Evolutionary conservation across 2,888 invertebrate genomes (phyloP), one percentile per base, ranked within the genome.

Genomic region (Drosophila greeni): DNA sequence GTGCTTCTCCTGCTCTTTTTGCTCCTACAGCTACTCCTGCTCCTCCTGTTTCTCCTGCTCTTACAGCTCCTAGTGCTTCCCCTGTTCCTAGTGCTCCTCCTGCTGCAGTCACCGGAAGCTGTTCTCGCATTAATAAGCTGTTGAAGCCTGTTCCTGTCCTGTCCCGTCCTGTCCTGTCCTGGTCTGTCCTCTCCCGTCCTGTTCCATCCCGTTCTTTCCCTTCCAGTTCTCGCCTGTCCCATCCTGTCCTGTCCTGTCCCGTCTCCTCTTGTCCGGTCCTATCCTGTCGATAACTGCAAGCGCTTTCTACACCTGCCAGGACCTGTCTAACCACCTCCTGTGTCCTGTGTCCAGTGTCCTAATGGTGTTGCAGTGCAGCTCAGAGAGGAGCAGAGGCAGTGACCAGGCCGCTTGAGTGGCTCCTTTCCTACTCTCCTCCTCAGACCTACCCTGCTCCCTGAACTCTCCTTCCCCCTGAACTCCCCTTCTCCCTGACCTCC

Each of bases 41-140:
- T n/a, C n/a, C n/a, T n/a, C n/a, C n/a, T n/a, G 12, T 20, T 39
- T n/a, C n/a, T n/a, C n/a, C n/a, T n/a, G n/a, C n/a, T n/a, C n/a
- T n/a, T n/a, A n/a, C n/a, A n/a, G n/a, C n/a, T n/a, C n/a, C n/a
- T n/a, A n/a, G n/a, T n/a, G n/a, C n/a, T n/a, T n/a, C n/a, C n/a
- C n/a, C n/a, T n/a, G n/a, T n/a, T n/a, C n/a, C n/a, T n/a, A n/a
- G n/a, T n/a, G 20, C 26, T 18, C 9, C 18, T 40, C 2, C n/a
- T 48, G 12, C 34, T 12, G 24, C 12, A 14, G 3, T 16, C 12
- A 52, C 16, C 26, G 23, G 40, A 40, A 29, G 40, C 20, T 16
- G 6, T 16, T 16, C n/a, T 34, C 49, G 9, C 79, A 78, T 70
- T 82, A 78, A 78, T 73, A 78, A 71, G 76, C 82, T 66, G 57